Base-by-base conservation (phyloP, 2,113 vertebrate species). In the Etia nguti region DNA sequence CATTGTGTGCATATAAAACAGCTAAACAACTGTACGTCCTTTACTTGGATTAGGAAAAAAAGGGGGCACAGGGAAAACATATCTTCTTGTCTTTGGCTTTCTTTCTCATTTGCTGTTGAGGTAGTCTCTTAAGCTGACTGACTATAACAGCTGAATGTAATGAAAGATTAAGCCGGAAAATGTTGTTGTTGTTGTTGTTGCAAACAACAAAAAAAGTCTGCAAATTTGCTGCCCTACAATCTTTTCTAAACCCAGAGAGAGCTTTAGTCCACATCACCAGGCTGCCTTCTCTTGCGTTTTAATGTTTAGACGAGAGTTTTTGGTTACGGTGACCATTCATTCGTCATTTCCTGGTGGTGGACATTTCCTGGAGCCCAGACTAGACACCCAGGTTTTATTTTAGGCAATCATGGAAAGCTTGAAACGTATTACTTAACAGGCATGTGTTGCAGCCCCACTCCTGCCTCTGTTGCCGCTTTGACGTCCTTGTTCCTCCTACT, bases 401-500 rank as follows among this genome's bases (percentile, higher is more conserved):
- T 46, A 22, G 54, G 65, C 86, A 91, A 90, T 82, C 55, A 79
- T 56, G 79, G 81, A 89, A 89, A 79, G 20, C 89, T 79, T 84
- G 10, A 10, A 10, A 81, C 13, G 59, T 85, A 52, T 87, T 68
- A 84, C 68, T 81, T 82, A 88, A 88, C 80, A 68, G 81, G 26
- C 52, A 73, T 87, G 73, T 48, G 34, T 81, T 46, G 24, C 26
- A 46, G 24, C n/a, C 11, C 26, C 3, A 5, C 29, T 70, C 55
- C 18, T 16, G 50, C 4, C 8, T 80, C 34, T 20, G 8, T 57
- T 79, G 62, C 20, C 3, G 29, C 50, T 52, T 84, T 90, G 86
- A 86, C 50, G 55, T 88, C 36, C 81, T 82, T 83, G 55, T 70
- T 55, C 85, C 56, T 90, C 68, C 86, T 90, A 15, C 81, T 79